These are phyloP conservation scores for Pammene fasciana DNA, from an alignment of 2,888 invertebrate species.

Conservation along the genomic window DNA sequence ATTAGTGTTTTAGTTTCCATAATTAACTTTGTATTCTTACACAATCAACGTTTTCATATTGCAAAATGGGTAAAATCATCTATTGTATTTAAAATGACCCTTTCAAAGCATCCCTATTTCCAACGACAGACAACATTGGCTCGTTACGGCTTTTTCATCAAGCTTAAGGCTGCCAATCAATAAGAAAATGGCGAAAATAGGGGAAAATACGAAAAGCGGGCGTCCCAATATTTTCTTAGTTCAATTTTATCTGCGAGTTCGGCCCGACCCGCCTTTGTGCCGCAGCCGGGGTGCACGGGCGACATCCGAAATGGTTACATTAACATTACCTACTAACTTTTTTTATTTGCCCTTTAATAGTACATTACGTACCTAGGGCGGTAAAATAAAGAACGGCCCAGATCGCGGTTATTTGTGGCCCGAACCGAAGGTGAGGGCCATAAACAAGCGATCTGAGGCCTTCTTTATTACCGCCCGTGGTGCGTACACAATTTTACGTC, in stretches of 20 bases:
- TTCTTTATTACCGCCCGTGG: no score
- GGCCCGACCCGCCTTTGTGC: not conserved
- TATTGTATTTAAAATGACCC: no score
- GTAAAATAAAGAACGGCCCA: no score
- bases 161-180: slow-evolving; percentile 58
- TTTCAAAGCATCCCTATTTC: slow-evolving; percentile 46
- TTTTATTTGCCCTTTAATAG: not conserved
- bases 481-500: no score
- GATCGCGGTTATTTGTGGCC: no score
- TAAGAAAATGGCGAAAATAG: slow-evolving; percentile 58
- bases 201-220: slow-evolving; percentile 30
- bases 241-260: slow-evolving; percentile 8
- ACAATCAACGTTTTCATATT: no score
- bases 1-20: no score
- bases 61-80: no score
- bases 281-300: not conserved
- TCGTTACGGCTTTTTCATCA: slow-evolving; percentile 53
- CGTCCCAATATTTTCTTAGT: slow-evolving; percentile 6
- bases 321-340: not conserved
- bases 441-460: no score
- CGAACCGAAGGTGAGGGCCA: no score
- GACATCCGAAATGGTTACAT: not conserved
- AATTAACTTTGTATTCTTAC: no score
- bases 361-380: no score
- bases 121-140: slow-evolving; percentile 51